Base-by-base conservation (phyloP, 2,888 invertebrate species). In the Phyllotreta striolata region DNA sequence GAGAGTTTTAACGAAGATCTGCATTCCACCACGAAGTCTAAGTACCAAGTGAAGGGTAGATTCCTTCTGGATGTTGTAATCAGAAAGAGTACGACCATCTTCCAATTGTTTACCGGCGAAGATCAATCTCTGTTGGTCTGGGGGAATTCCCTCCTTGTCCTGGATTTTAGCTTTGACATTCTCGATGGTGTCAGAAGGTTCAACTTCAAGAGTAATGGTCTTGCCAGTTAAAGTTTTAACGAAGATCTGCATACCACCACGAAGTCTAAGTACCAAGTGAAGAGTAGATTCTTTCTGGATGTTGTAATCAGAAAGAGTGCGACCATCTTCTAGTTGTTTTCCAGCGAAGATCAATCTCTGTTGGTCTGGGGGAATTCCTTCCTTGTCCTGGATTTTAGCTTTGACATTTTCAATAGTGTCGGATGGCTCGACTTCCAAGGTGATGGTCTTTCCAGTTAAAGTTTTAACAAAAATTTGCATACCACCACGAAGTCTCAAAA, bases 401-500 rank as follows among this genome's bases (percentile, higher is more conserved):
- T 88, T 88, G 0, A 88, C 88, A 77, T 88, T 88, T 74, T 88
- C 87, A 71, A 88, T 88, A 0, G 87, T 85, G 71, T 88, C 85
- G 62, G 85, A 86, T 61, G 90, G 87, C 73, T 88, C 88, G 1
- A 86, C 84, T 73, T 79, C 82, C 10, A 85, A 72, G 0, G 85
- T 85, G 69, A 86, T 85, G 24, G 86, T 87, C 69, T 87, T 87
- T 12, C 86, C 86, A 12, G 82, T 83, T 59, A 82, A 72, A 3
- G 83, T 83, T 68, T 81, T 82, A 0, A 81, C 82, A 57, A 85
- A 88, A 71, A 89, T 89, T 79, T 89, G 88, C 81, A 81, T 82
- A 78, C 98, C 97, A 84, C 97, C 97, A 73, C 95, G 87, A 61
- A 96, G 87, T 73, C 96, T 87, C 70, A 95, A 84, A 76, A 93